Percentiles rank a stretch among this genome's conserved stretches.
phyloP scores from a whole-genome alignment of 1,140 invertebrate genomes.

The Trichonephila inaurata region DNA sequence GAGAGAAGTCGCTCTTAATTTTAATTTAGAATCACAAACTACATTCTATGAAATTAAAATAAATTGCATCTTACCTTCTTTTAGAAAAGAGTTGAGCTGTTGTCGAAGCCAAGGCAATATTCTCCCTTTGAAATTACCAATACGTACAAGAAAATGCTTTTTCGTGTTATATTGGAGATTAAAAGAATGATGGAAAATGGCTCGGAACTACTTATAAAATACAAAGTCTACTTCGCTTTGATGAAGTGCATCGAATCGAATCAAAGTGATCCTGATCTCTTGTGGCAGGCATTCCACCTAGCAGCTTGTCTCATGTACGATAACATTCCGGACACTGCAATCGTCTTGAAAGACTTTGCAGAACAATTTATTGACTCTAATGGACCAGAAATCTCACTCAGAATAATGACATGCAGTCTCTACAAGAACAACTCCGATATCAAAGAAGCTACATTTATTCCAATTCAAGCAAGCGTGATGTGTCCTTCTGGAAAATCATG shows the following conservation, averaged over 20 bases:
- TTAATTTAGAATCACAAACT: no score
- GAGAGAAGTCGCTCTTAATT: no score
- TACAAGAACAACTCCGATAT: constrained; percentile 6
- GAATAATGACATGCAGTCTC: not conserved
- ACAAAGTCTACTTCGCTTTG: not conserved
- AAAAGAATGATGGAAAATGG: not conserved
- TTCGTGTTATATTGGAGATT: not conserved
- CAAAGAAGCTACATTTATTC: constrained; percentile 25
- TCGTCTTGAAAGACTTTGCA: not conserved
- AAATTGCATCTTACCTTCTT: not conserved
- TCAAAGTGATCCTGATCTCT: not conserved
- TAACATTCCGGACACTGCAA: not conserved
- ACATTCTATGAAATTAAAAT: no score
- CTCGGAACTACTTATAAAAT: not conserved
- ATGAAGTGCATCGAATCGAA: constrained; percentile 1
- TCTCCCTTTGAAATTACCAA: not conserved
- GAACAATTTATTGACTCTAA: not conserved
- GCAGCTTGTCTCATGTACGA: constrained; percentile 8
- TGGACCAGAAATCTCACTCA: not conserved
- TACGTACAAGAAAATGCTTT: constrained; percentile 21
- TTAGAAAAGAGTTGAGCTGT: not conserved
- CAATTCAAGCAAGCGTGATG: not conserved
- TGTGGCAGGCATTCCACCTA: not conserved
- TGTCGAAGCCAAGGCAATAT: not conserved
- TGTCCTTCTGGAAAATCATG: not conserved